These are phyloP conservation scores for Colossoma macropomum DNA, from an alignment of 2,113 vertebrate genomes.

Conservation along the genomic window DNA sequence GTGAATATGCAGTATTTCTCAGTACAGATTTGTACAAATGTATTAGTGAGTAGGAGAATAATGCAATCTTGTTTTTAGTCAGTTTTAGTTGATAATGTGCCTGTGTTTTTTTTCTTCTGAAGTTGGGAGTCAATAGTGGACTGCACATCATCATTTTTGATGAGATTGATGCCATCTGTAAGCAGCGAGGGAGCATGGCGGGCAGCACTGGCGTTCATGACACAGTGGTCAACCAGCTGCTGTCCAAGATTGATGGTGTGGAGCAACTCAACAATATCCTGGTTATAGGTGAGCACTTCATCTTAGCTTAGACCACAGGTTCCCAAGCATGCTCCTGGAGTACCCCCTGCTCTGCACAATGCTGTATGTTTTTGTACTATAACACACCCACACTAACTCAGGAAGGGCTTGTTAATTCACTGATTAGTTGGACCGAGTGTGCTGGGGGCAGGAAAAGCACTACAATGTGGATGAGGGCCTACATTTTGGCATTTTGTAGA, in stretches of 20 bases:
- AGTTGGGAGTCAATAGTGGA: constrained; percentile 96
- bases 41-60: background rate
- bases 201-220: constrained; percentile 96
- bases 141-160: constrained; percentile 98
- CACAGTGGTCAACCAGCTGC: constrained; percentile 95
- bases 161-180: constrained; percentile 98
- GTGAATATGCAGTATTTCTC: background rate
- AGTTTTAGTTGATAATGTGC: background rate
- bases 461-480: too few species aligned
- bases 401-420: too few species aligned
- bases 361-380: too few species aligned
- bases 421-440: too few species aligned
- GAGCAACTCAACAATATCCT: constrained; percentile 99
- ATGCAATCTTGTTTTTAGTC: background rate
- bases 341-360: too few species aligned
- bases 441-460: too few species aligned
- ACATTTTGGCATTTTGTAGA: too few species aligned
- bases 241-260: constrained; percentile 96
- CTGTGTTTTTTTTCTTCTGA: background rate
- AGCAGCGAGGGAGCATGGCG: constrained; percentile 96
- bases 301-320: background rate
- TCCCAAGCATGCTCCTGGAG: too few species aligned
- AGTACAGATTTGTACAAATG: background rate
- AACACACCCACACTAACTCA: background rate
- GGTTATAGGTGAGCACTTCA: constrained; percentile 85